Percentiles rank a stretch among this genome's conserved stretches.
phyloP scores from a whole-genome alignment of 2,888 invertebrate species.

The Sphecodes monilicornis region DNA sequence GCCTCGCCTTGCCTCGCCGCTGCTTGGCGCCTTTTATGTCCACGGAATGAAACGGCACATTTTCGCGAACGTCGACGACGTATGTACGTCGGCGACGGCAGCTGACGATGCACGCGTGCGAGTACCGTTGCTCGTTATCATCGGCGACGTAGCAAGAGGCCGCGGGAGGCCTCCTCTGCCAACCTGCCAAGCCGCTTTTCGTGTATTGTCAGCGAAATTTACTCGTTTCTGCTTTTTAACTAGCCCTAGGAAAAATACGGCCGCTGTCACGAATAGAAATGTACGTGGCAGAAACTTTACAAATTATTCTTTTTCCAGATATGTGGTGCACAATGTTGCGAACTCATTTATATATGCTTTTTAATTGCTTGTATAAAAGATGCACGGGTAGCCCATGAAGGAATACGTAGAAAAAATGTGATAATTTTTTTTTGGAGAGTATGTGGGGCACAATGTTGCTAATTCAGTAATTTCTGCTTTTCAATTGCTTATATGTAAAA shows the following conservation, averaged over 20 bases:
- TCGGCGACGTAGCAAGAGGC: not conserved
- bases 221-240: not conserved
- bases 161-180: not conserved
- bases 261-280: not conserved
- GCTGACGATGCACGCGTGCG: constrained; percentile 32
- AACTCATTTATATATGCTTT: not conserved
- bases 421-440: no score
- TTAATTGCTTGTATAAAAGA: not conserved
- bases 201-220: constrained; percentile 6
- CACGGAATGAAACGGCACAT: constrained; percentile 51
- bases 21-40: constrained; percentile 60
- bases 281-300: not conserved
- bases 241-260: not conserved
- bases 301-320: not conserved
- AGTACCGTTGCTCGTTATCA: constrained; percentile 27
- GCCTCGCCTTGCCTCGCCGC: not conserved
- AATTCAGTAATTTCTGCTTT: no score
- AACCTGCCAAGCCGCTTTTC: not conserved
- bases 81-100: constrained; percentile 22
- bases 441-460: no score
- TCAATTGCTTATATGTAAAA: no score
- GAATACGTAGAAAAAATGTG: no score
- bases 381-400: not conserved
- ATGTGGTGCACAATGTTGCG: not conserved
- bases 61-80: constrained; percentile 45